A percentile compares a stretch with the other conserved stretches of the same genome.
These are phyloP conservation scores for Philaethria dido DNA, from an alignment of 2,888 invertebrate genomes.

Conservation along the genomic window DNA sequence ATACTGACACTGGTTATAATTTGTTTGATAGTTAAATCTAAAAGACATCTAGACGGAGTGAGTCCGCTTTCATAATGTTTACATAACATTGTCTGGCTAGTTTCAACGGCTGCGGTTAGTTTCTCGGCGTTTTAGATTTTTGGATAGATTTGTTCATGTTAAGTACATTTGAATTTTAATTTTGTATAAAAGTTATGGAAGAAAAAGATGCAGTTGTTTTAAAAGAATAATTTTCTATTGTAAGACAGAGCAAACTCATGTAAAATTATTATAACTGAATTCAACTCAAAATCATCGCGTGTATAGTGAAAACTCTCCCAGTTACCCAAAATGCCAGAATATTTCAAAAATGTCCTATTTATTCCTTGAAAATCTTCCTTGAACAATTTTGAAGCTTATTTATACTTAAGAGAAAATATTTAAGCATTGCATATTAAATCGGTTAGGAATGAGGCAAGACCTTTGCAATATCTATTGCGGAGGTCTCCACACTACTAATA, in stretches of 20 bases:
- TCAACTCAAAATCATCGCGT: too few species aligned
- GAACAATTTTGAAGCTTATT: neutral
- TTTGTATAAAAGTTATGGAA: too few species aligned
- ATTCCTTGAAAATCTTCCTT: neutral
- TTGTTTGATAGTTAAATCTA: slow-evolving; percentile 30
- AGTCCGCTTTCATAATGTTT: slow-evolving; percentile 36
- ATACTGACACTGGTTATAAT: slow-evolving; percentile 19
- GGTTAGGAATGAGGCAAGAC: slow-evolving; percentile 30
- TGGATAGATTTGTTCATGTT: slow-evolving; percentile 28
- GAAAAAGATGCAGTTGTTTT: too few species aligned
- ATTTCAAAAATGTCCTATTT: neutral
- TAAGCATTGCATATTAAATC: slow-evolving; percentile 30
- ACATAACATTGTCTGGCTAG: slow-evolving; percentile 37
- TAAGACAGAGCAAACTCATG: too few species aligned
- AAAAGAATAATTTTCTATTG: too few species aligned
- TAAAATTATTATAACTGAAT: too few species aligned
- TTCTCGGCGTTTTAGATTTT: slow-evolving; percentile 30
- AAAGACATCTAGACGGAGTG: slow-evolving; percentile 31
- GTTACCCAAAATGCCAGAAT: neutral
- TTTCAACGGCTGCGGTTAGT: slow-evolving; percentile 18
- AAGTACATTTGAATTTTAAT: neutral
- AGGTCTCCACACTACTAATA: slow-evolving; percentile 35
- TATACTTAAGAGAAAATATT: slow-evolving; percentile 14
- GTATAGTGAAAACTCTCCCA: too few species aligned
- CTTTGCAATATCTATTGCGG: slow-evolving; percentile 26